Evolutionary conservation across 2,797 vertebrate genomes (phyloP).

Genomic region (Microctenopoma stevenorrisi): DNA sequence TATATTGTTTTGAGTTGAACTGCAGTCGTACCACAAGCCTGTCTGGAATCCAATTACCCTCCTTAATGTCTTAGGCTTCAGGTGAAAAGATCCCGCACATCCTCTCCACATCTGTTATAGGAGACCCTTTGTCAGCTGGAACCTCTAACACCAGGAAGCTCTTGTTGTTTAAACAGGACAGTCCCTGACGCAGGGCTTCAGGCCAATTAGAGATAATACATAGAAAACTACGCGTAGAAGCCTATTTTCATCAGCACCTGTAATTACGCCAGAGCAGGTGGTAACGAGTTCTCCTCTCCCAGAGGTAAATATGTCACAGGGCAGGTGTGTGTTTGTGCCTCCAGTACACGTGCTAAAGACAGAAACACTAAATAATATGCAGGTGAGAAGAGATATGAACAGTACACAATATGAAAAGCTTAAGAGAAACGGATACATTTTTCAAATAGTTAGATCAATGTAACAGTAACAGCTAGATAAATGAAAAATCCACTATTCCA

Average conservation of each 20-base stretch:
- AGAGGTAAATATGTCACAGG: slow-evolving; percentile 44
- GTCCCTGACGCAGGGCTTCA: slow-evolving; percentile 59
- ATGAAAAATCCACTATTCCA: neutral
- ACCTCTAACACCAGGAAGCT: slow-evolving; percentile 50
- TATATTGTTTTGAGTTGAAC: slow-evolving; percentile 16
- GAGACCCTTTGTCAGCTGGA: slow-evolving; percentile 34
- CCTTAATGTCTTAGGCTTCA: slow-evolving; percentile 29
- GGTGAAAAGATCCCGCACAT: slow-evolving; percentile 13
- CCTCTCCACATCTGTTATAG: slow-evolving; percentile 35
- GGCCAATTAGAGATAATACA: slow-evolving; percentile 76
- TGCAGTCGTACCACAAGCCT: slow-evolving; percentile 7
- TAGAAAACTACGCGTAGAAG: slow-evolving; percentile 64
- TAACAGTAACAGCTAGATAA: neutral
- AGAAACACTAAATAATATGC: neutral
- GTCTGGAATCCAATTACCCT: slow-evolving; percentile 19
- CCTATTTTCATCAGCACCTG: slow-evolving; percentile 72
- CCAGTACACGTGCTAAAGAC: neutral
- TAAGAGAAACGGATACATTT: neutral
- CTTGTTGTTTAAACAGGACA: slow-evolving; percentile 70
- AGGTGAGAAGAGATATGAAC: slow-evolving; percentile 7
- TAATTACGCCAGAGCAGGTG: slow-evolving; percentile 71
- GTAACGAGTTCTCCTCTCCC: slow-evolving; percentile 62
- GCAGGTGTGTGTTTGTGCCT: slow-evolving; percentile 44
- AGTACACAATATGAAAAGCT: neutral
- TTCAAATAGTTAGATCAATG: no score